Base-by-base conservation (phyloP, 2,797 vertebrate species). In the Lagocephalus sceleratus region DNA sequence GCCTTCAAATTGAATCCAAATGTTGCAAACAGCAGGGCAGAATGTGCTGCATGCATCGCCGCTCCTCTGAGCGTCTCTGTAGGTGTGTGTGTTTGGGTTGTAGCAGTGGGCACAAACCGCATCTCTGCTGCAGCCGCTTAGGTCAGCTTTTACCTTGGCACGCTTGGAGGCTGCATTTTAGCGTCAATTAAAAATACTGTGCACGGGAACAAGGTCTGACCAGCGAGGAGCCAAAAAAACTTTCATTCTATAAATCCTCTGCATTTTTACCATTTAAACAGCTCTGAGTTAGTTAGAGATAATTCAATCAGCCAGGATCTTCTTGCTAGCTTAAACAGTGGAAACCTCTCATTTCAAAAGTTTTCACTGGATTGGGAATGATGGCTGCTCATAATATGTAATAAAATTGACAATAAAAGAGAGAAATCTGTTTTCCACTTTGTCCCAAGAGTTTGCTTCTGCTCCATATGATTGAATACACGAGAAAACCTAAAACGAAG, bases 101-200 rank as follows among this genome's bases (percentile, higher is more conserved):
- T 57, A 55, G 60, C 64, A 59, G 23, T 16, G 47, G 23, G 48
- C 35, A 48, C n/a, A 53, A 22, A 75, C 57, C 62, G 60, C 51
- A 75, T 44, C 64, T 35, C 66, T 29, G 54, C 48, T 57, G 21
- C 38, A 59, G n/a, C n/a, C n/a, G n/a, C n/a, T n/a, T n/a, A n/a
- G n/a, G n/a, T n/a, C n/a, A n/a, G 26, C 44, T 54, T 68, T 48
- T 49, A 70, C 29, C 32, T 40, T 38, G 43, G 32, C 53, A 38
- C 21, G 43, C 43, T 29, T 23, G 26, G 66, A 23, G 39, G 20
- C 29, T 14, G 51, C 45, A 64, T 38, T 54, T 35, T 19, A 52
- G 32, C 43, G 52, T 56, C 25, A 32, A 50, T 70, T 46, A 38
- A 52, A 64, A 64, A 47, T 51, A 52, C 32, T 54, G 22, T 57